Evolutionary conservation across 2,888 invertebrate species (phyloP).

Genomic region (Tetramorium bicarinatum): DNA sequence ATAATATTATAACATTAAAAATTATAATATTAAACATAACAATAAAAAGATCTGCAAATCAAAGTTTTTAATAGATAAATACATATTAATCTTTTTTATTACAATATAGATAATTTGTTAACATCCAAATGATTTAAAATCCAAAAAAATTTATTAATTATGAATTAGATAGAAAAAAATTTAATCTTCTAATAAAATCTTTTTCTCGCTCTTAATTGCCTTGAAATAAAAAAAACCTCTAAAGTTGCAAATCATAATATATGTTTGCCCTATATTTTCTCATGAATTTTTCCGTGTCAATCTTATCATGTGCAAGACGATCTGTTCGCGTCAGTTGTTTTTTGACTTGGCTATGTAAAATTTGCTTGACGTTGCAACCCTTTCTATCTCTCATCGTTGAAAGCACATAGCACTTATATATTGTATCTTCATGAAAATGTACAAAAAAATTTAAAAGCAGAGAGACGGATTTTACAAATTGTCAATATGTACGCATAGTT

Average conservation of each 20-base stretch:
- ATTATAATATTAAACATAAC: neutral
- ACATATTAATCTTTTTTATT: neutral
- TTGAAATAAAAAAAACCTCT: neutral
- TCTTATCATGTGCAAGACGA: conserved; percentile 7
- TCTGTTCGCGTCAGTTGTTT: conserved; percentile 25
- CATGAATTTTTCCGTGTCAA: neutral
- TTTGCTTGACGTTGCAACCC: conserved; percentile 34
- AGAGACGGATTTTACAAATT: conserved; percentile 3
- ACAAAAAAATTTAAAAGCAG: neutral
- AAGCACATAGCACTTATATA: conserved; percentile 15
- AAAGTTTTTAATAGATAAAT: neutral
- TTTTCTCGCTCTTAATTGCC: neutral
- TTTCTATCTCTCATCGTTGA: conserved; percentile 21
- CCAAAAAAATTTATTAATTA: neutral
- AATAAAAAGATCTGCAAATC: neutral
- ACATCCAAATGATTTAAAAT: neutral
- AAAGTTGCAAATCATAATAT: neutral
- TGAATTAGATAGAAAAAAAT: neutral
- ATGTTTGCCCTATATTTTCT: neutral
- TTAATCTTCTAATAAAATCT: neutral
- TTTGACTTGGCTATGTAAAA: conserved; percentile 13
- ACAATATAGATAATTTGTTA: neutral
- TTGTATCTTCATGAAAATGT: conserved; percentile 18
- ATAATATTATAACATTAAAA: neutral
- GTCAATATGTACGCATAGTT: neutral